Evolutionary conservation across 2,113 vertebrate species (phyloP), one percentile per base, ranked within the genome.

Genomic region (Phyllopteryx taeniolatus): DNA sequence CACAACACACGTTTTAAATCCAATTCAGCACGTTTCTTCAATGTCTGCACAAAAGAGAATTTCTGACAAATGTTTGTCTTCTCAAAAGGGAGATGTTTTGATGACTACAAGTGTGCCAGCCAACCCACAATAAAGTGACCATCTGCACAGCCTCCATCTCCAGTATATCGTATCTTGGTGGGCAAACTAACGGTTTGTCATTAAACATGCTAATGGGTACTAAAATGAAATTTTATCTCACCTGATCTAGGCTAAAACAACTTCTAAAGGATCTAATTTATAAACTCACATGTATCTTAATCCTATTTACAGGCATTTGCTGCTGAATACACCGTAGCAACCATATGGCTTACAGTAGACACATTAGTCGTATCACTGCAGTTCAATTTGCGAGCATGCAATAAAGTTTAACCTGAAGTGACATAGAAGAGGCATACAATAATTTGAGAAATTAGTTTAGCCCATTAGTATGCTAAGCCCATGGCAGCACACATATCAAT

Each of bases 91-190:
- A 77, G 71, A 81, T 71, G 66, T 47, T 47, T 78, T 79, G 75
- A 85, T 80, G 83, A 86, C 85, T 82, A 81, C 70, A 76, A 79
- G 49, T 71, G 61, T 49, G 72, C 85, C 87, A 85, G 89, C 88
- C 82, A 87, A 78, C 51, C 59, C 70, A 79, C 74, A 79, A 82
- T 87, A 86, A 87, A 90, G 70, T 82, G 84, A 81, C 83, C 85
- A 88, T 85, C 86, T 89, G 83, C 74, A 85, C 78, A 56, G 73
- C 71, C 64, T 39, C 65, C 68, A 68, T 71, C 70, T 46, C 3
- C 1, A 39, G 35, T 39, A 57, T 67, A 76, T 27, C 62, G 49
- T 44, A 47, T 67, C 65, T 72, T 67, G 54, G 71, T 73, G 67
- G 51, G 57, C 57, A 76, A 78, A 85, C 80, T 78, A 81, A 86